These are phyloP conservation scores for Drosophila tropicalis DNA, from an alignment of 1,140 invertebrate species.

Conservation along the genomic window DNA sequence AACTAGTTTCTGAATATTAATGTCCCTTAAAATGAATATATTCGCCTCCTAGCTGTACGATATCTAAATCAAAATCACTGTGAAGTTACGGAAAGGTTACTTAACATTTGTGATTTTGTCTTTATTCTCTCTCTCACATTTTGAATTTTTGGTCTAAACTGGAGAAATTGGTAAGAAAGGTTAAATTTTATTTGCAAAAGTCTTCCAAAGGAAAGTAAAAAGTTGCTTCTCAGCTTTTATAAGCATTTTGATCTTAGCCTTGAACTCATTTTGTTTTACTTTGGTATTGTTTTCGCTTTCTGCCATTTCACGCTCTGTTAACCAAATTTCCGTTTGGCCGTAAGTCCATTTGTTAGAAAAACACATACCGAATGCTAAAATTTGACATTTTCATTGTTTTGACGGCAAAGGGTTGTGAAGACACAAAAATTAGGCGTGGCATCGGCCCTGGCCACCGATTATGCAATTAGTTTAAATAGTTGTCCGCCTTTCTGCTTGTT, in stretches of 20 bases:
- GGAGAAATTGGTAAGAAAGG: too few relatives aligned
- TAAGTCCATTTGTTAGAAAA: slow-evolving; percentile 68
- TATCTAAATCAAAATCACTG: too few relatives aligned
- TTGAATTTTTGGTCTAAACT: too few relatives aligned
- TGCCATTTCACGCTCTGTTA: slow-evolving; percentile 21
- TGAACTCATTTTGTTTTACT: background rate
- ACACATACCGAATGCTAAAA: slow-evolving; percentile 42
- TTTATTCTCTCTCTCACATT: too few relatives aligned
- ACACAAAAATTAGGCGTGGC: slow-evolving; percentile 49
- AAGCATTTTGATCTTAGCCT: background rate
- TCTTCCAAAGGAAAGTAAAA: too few relatives aligned
- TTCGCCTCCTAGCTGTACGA: too few relatives aligned
- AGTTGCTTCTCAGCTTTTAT: too few relatives aligned
- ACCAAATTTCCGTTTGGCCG: slow-evolving; percentile 60
- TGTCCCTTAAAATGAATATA: too few relatives aligned
- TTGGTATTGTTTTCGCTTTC: background rate
- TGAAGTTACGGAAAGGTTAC: too few relatives aligned
- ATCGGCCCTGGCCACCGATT: slow-evolving; percentile 12
- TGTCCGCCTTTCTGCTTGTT: slow-evolving; percentile 23
- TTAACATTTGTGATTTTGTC: too few relatives aligned
- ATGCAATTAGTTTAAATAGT: slow-evolving; percentile 71
- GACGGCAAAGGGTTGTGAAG: slow-evolving; percentile 52
- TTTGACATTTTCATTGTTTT: slow-evolving; percentile 64
- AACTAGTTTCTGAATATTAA: too few relatives aligned
- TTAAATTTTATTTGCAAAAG: too few relatives aligned